These are phyloP conservation scores for Bombus fervidus DNA, from an alignment of 1,140 invertebrate genomes.

Conservation along the genomic window DNA sequence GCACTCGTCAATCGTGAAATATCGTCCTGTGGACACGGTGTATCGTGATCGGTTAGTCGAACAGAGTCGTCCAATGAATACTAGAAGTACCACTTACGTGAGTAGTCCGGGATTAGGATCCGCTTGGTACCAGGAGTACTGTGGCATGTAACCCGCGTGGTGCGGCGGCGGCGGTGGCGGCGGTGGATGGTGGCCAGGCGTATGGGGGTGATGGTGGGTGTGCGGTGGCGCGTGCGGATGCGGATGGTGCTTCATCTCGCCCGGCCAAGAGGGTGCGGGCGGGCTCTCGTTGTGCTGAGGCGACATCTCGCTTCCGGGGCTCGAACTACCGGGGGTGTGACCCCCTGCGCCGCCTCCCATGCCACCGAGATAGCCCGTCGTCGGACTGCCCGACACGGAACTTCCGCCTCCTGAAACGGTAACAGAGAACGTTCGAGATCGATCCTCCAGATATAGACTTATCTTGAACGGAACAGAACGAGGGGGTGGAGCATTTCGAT, in stretches of 20 bases:
- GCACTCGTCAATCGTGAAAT: background rate
- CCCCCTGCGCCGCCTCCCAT: conserved; percentile 82
- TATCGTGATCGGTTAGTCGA: background rate
- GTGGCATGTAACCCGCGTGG: conserved; percentile 86
- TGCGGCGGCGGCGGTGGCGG: conserved; percentile 80
- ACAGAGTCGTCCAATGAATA: background rate
- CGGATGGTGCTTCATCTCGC: conserved; percentile 88
- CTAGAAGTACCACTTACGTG: conserved; percentile 84
- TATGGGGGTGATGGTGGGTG: conserved; percentile 84
- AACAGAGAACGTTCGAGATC: conserved; percentile 29
- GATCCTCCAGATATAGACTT: conserved; percentile 8
- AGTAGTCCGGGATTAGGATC: conserved; percentile 88
- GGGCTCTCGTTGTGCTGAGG: conserved; percentile 84
- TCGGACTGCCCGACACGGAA: conserved; percentile 80
- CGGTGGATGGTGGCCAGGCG: conserved; percentile 84
- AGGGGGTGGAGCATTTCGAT: background rate
- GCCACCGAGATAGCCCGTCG: conserved; percentile 80
- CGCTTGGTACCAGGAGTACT: conserved; percentile 90
- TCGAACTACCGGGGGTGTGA: conserved; percentile 83
- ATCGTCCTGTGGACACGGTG: background rate
- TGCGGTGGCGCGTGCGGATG: conserved; percentile 84
- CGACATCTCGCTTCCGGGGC: conserved; percentile 84
- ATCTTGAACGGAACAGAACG: background rate
- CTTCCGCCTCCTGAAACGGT: conserved; percentile 78
- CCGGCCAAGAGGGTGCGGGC: conserved; percentile 85